Base-by-base conservation (phyloP, 2,888 invertebrate genomes). In the Archaeoteleia sp. region DNA sequence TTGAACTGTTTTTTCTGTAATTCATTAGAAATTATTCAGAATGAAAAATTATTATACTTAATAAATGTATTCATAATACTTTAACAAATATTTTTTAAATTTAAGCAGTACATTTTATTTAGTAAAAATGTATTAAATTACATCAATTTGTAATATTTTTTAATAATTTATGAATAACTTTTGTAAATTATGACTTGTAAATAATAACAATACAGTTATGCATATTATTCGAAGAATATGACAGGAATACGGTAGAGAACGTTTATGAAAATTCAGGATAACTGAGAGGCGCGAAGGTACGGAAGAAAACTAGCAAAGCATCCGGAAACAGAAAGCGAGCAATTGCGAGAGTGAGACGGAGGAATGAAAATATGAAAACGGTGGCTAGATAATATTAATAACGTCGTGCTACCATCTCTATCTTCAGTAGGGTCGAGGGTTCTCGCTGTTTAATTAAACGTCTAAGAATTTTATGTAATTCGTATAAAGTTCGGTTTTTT, bases 381-480 rank as follows among this genome's bases (percentile, higher is more conserved):
- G 54, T 58, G 54, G 76, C 74, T 67, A 72, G 77, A 80, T 80
- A 78, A 75, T 79, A 81, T 81, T 82, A 82, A 82, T 82, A 81
- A 80, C 72, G 71, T 49, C 58, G 60, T 45, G 62, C 70, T 72
- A 73, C 74, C 72, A 63, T 71, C 70, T 72, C 73, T 63, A 65
- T 57, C 39, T 48, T 58, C 9, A 13, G 49, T 9, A 30, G 39
- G 53, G 27, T 14, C 32, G 45, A 61, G 45, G n/a, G n/a, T 61
- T 71, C 69, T 63, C 70, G 45, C 67, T 73, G 72, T 79, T 81
- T 81, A 81, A 81, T 81, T 80, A 81, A 82, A 81, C 78, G 77
- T 81, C 74, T 74, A 70, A 73, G 76, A 78, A 77, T 79, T 80
- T 78, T 77, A 78, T 77, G 75, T 3, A 37, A 43, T 15, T 10